Base-by-base conservation (phyloP, 2,113 vertebrate species). In the Tachuris rubrigastra region DNA sequence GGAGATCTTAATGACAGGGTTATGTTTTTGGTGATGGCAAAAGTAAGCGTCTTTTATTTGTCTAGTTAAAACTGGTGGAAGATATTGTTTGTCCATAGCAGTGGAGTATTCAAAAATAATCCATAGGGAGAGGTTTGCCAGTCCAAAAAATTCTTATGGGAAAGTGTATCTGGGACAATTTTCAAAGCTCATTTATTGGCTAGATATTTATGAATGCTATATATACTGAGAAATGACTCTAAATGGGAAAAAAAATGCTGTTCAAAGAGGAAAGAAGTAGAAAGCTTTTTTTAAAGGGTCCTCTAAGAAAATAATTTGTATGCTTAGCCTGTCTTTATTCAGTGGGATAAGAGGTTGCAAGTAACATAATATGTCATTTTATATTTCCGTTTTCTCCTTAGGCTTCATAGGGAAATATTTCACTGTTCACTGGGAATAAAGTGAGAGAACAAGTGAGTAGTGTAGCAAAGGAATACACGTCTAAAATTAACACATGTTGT, bases 181-280 rank as follows among this genome's bases (percentile, higher is more conserved):
- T 91, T 78, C 73, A 95, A 82, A 86, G 21, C 13, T 84, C 14
- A 17, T 91, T 66, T 89, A 24, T 87, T 77, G 72, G 5, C 21
- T 75, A 31, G 21, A 5, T 82, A 21, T 87, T n/a, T 90, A 52
- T 66, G 42, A 44, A 16, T 81, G 5, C 13, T 80, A 6, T 50
- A 47, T 23, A 27, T 39, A 41, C 46, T 59, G 33, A 84, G 46
- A 77, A 94, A 56, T 56, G 95, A 59, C 53, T 85, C 39, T 81
- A 60, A 79, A n/a, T 66, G 31, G 10, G 66, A 81, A 72, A 89
- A 76, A 83, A 41, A 8, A 24, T 41, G 25, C 18, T 16, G 14
- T 30, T 82, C 18, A 56, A 74, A 41, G 56, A 74, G 23, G 31
- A 50, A 49, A 87, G 28, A 76, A 37, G 30, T 66, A 72, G 42